Evolutionary conservation across 2,888 invertebrate species (phyloP).

Genomic region (Archips crataeganus): DNA sequence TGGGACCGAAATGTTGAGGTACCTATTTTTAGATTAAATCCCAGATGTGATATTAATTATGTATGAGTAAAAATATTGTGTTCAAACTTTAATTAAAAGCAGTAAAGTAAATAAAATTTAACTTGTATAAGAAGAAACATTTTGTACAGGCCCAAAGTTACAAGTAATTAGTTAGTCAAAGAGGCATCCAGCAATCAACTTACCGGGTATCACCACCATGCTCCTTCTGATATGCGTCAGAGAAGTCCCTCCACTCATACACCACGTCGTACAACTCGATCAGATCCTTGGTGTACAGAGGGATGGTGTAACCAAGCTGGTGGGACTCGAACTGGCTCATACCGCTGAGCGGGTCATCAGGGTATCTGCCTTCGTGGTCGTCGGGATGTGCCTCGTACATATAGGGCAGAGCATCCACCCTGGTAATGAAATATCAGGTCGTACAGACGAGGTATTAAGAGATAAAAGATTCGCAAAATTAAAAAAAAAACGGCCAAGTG

Average conservation of each 20-base stretch:
- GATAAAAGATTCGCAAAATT: no score
- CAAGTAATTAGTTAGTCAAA: background rate
- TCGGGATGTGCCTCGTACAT: conserved; percentile 83
- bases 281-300: conserved; percentile 87
- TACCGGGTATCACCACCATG: conserved; percentile 76
- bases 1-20: no score
- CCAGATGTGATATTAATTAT: no score
- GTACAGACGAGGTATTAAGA: no score
- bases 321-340: conserved; percentile 73
- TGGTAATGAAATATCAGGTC: conserved; percentile 47
- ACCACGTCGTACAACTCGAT: conserved; percentile 85
- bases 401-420: conserved; percentile 88
- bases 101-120: no score
- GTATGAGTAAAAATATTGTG: no score
- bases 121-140: no score
- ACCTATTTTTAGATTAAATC: no score
- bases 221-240: conserved; percentile 77
- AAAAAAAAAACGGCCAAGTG: no score
- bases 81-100: no score
- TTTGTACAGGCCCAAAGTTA: background rate
- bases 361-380: conserved; percentile 67
- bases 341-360: conserved; percentile 83
- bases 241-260: conserved; percentile 83
- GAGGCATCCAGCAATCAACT: conserved; percentile 36
- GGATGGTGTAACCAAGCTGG: conserved; percentile 85